Evolutionary conservation across 1,140 invertebrate species (phyloP), one percentile per base, ranked within the genome.

Genomic region (Papilio xuthus): DNA sequence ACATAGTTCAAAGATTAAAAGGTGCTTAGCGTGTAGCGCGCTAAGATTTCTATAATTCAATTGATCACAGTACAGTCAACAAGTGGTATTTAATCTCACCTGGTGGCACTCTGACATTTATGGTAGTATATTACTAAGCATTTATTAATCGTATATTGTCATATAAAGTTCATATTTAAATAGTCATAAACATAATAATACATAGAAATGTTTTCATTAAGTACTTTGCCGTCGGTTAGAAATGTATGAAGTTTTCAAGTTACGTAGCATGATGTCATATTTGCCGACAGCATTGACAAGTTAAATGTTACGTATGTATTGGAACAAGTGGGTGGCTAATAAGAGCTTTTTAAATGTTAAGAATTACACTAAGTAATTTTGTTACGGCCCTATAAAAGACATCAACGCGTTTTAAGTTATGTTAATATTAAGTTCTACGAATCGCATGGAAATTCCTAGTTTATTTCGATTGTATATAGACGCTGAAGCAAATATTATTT

Each of bases 261-360:
- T 72, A 72, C 70, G 42, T 72, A 47, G 70, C 37, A 47, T 72
- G 70, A 72, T 72, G 71, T 73, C 71, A 73, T 72, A 72, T 41
- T 44, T 47, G 41, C 71, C 20, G 71, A 73, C 71, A 26, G 37
- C 71, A 73, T 47, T 73, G 71, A 44, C 71, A 42, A 72, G 69
- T 71, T 37, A 71, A 20, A 71, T 44, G 23, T 73, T 73, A 73
- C 71, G 71, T 73, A 13, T 47, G 12, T 73, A 73, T 23, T 28
- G 60, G 32, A 28, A 28, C 23, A 67, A 67, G 60, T 67, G 26
- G 20, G 60, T 67, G 26, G 12, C 23, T 28, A 67, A 7, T 15
- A 28, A 67, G 26, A 28, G 56, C 26, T 60, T 26, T 23, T 60
- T 50, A 15, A 53, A 53, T 53, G n/a, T 53, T n/a, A 53, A 53